Conservation (phyloP, 2,797 vertebrate species). For the Sebastes hubbsi region DNA sequence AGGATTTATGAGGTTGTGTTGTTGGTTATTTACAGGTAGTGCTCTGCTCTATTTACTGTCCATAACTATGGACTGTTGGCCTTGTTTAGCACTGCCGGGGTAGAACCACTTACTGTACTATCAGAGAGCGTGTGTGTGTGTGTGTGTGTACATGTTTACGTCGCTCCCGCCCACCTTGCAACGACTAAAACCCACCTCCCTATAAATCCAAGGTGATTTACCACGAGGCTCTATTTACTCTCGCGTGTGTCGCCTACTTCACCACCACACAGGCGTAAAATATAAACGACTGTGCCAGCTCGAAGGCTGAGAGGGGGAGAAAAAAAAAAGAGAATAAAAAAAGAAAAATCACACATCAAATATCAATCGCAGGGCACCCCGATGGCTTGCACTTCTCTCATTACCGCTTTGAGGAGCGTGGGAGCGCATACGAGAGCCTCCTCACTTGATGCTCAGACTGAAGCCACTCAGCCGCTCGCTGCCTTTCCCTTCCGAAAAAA, state of each 20-base stretch:
- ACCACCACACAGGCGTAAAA: slow-evolving; percentile 9
- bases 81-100: slow-evolving; percentile 68
- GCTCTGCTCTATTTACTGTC: slow-evolving; percentile 75
- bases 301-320: background rate
- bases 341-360: slow-evolving; percentile 43
- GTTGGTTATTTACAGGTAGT: slow-evolving; percentile 73
- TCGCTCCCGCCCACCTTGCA: background rate
- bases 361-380: slow-evolving; percentile 17
- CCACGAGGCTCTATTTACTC: slow-evolving; percentile 49
- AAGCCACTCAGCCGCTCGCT: background rate
- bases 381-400: slow-evolving; percentile 23
- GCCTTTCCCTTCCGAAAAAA: background rate
- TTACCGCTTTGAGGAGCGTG: slow-evolving; percentile 26
- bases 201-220: slow-evolving; percentile 67
- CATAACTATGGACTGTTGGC: slow-evolving; percentile 67
- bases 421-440: slow-evolving; percentile 16
- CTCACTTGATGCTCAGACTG: slow-evolving; percentile 18
- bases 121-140: background rate
- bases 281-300: background rate
- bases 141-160: background rate
- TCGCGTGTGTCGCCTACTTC: slow-evolving; percentile 22
- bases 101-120: slow-evolving; percentile 60
- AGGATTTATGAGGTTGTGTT: slow-evolving; percentile 65
- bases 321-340: slow-evolving; percentile 2
- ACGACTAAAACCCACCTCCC: slow-evolving; percentile 27